Conservation (phyloP, 2,113 vertebrate species). For the Austrofundulus limnaeus region DNA sequence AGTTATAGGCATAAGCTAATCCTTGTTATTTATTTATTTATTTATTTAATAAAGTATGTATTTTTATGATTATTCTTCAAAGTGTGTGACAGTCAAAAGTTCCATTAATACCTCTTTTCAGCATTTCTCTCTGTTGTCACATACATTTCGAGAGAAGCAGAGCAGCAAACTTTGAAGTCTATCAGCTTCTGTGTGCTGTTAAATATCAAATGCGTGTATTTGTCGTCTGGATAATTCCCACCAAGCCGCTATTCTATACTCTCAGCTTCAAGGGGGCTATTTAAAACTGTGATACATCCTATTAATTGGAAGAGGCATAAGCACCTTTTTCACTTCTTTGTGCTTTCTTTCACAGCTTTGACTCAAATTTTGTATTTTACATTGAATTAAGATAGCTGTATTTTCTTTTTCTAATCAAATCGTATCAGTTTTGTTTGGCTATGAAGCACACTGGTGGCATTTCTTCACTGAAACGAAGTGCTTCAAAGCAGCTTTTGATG, state of each 20-base stretch:
- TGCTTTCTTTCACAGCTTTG: neutral
- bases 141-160: slow-evolving; percentile 33
- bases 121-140: slow-evolving; percentile 32
- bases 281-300: slow-evolving; percentile 8
- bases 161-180: slow-evolving; percentile 58
- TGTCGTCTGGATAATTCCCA: slow-evolving; percentile 48
- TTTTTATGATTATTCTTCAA: slow-evolving; percentile 45
- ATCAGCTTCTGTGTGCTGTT: slow-evolving; percentile 57
- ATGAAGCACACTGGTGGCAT: neutral
- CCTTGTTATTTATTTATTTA: slow-evolving; percentile 53
- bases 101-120: slow-evolving; percentile 52
- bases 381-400: neutral
- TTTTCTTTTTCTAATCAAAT: neutral
- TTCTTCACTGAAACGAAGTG: neutral
- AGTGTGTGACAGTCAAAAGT: slow-evolving; percentile 52
- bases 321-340: neutral
- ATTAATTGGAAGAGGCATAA: neutral
- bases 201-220: slow-evolving; percentile 62
- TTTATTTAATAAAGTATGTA: slow-evolving; percentile 18
- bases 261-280: slow-evolving; percentile 11
- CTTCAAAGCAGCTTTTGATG: neutral
- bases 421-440: neutral
- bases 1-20: slow-evolving; percentile 58
- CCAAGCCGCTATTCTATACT: slow-evolving; percentile 30
- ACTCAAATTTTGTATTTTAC: neutral